phyloP scores from a whole-genome alignment of 2,888 invertebrate genomes.

The Acleris laterana region DNA sequence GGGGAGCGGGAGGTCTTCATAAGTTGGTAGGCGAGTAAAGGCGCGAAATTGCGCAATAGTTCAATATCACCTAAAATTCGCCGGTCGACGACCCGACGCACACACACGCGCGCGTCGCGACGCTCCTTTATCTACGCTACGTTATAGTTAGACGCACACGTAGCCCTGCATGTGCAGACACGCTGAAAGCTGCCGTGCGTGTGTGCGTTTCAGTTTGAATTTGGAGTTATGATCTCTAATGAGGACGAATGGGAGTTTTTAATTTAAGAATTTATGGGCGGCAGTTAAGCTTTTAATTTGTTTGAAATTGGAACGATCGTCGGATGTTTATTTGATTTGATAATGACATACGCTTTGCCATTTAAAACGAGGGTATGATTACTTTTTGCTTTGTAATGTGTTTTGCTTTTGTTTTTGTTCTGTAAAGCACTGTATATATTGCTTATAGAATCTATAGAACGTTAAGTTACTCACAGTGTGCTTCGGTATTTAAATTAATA shows the following conservation, averaged over 20 bases:
- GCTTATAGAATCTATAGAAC: too few relatives aligned
- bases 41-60: conserved; percentile 56
- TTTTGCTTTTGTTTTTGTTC: too few relatives aligned
- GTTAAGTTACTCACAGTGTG: too few relatives aligned
- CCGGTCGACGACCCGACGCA: conserved; percentile 55
- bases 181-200: conserved; percentile 41
- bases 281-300: conserved; percentile 25
- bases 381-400: too few relatives aligned
- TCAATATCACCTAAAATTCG: conserved; percentile 58
- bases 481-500: too few relatives aligned
- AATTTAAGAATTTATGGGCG: conserved; percentile 33
- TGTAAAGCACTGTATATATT: too few relatives aligned
- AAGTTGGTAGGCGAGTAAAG: conserved; percentile 27
- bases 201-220: conserved; percentile 41
- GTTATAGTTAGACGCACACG: conserved; percentile 42
- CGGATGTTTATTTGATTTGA: conserved; percentile 8
- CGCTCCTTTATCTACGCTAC: conserved; percentile 46
- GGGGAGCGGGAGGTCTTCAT: conserved; percentile 26
- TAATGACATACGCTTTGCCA: neutral
- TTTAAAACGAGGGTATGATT: too few relatives aligned
- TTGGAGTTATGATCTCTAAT: conserved; percentile 41
- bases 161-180: conserved; percentile 33
- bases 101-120: conserved; percentile 44
- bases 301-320: conserved; percentile 25
- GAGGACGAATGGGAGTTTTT: conserved; percentile 37